Base-by-base conservation (phyloP, 1,140 invertebrate species). In the Calosoma granatense region DNA sequence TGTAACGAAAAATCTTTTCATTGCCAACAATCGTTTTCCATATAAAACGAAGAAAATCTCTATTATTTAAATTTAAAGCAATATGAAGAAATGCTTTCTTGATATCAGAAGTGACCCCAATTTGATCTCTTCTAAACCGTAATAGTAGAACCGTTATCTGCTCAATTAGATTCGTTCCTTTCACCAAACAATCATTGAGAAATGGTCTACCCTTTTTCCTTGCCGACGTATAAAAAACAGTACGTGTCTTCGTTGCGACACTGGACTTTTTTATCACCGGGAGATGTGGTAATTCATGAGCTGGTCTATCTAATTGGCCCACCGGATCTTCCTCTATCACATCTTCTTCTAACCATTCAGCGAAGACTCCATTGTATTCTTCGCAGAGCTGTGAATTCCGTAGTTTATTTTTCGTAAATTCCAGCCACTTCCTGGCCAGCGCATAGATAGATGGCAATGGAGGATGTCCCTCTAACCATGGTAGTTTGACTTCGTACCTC, bases 11-110 rank as follows among this genome's bases (percentile, higher is more conserved):
- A 30, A 41, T 51, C 11, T 9, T 3, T n/a, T 2, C 9, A 17
- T 59, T 55, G 1, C 56, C 43, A 20, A 22, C 20, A 15, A 19
- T 51, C 17, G 21, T 43, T 20, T 54, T 56, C 67, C 70, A 72
- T 1, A 71, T 21, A 51, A 70, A 71, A 15, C 63, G 51, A 0
- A 70, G 20, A 56, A 57, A 62, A 19, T 70, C 59, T 17, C 68
- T 41, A 53, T 73, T 66, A 6, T 59, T 26, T 19, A 51, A 11
- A 22, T 15, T 2, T 21, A 67, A 14, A 11, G 15, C 41, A 12
- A 75, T 69, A 56, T 70, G 66, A 9, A 70, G 57, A 62, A 76
- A 75, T 0, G 68, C 72, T 30, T 69, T 71, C 22, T 61, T 56
- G 4, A 75, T 73, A 52, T 75, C 72, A 0, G 68, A 61, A 1